Evolutionary conservation across 2,888 invertebrate species (phyloP).

Genomic region (Adineta ricciae): DNA sequence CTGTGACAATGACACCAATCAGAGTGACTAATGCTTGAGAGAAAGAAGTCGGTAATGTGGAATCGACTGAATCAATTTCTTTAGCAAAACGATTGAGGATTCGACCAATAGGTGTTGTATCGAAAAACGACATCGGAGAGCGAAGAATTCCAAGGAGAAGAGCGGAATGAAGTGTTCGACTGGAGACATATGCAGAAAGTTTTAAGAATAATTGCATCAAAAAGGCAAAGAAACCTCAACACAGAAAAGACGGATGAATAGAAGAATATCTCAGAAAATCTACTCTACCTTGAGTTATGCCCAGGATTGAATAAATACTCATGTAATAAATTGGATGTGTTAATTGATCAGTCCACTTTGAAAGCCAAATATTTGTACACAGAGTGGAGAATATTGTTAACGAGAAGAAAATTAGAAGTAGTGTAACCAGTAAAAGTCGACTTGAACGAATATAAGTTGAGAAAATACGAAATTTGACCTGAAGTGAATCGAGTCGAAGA

Average conservation of each 20-base stretch:
- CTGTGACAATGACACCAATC: slow-evolving; percentile 32
- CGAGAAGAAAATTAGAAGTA: slow-evolving; percentile 42
- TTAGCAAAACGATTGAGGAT: slow-evolving; percentile 39
- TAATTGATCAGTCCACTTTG: slow-evolving; percentile 40
- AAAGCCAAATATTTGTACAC: slow-evolving; percentile 40
- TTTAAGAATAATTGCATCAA: background rate
- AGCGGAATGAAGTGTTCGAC: slow-evolving; percentile 38
- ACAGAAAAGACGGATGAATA: background rate
- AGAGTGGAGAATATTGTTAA: slow-evolving; percentile 41
- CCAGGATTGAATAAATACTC: slow-evolving; percentile 51
- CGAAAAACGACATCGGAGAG: slow-evolving; percentile 44
- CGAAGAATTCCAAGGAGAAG: slow-evolving; percentile 39
- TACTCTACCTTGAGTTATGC: slow-evolving; percentile 43
- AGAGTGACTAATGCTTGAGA: slow-evolving; percentile 24
- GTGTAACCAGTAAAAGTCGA: slow-evolving; percentile 39
- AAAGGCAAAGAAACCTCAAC: background rate
- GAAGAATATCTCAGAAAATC: background rate
- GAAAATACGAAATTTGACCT: slow-evolving; percentile 24
- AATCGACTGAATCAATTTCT: slow-evolving; percentile 37
- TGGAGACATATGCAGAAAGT: slow-evolving; percentile 33
- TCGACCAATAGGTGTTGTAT: slow-evolving; percentile 43
- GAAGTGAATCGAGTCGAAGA: no score
- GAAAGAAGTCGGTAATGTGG: slow-evolving; percentile 33
- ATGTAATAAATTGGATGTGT: slow-evolving; percentile 44
- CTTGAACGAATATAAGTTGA: slow-evolving; percentile 44